These are phyloP conservation scores for Chymomyza fuscimana DNA, from an alignment of 2,888 invertebrate genomes.

Conservation along the genomic window DNA sequence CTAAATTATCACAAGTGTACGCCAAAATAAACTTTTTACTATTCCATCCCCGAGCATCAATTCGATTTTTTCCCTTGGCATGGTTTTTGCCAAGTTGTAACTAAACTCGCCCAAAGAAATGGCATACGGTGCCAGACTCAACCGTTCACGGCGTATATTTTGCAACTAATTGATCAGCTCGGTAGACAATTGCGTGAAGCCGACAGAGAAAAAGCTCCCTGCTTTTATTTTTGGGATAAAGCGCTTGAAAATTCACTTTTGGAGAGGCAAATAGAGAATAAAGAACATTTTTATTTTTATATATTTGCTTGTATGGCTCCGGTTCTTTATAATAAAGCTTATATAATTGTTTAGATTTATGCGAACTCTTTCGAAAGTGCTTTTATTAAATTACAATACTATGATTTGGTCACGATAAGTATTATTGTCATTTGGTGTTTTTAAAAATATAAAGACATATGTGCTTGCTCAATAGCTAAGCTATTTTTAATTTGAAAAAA, in stretches of 20 bases:
- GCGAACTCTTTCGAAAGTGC: not conserved
- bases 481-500: not conserved
- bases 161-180: not conserved
- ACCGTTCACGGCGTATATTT: not conserved
- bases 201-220: not conserved
- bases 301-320: not conserved
- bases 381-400: not conserved
- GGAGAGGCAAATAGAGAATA: not conserved
- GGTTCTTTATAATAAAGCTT: not conserved
- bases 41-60: no score
- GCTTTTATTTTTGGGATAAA: not conserved
- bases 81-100: not conserved
- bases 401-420: not conserved
- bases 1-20: not conserved
- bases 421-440: not conserved
- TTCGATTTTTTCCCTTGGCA: conserved; percentile 11
- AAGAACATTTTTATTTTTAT: not conserved
- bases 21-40: no score
- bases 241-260: not conserved
- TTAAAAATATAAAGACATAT: not conserved
- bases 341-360: not conserved
- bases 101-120: not conserved
- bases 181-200: not conserved
- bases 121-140: not conserved
- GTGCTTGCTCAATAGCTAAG: not conserved